Evolutionary conservation across 1,140 invertebrate species (phyloP).

Genomic region (Steinernema feltiae): DNA sequence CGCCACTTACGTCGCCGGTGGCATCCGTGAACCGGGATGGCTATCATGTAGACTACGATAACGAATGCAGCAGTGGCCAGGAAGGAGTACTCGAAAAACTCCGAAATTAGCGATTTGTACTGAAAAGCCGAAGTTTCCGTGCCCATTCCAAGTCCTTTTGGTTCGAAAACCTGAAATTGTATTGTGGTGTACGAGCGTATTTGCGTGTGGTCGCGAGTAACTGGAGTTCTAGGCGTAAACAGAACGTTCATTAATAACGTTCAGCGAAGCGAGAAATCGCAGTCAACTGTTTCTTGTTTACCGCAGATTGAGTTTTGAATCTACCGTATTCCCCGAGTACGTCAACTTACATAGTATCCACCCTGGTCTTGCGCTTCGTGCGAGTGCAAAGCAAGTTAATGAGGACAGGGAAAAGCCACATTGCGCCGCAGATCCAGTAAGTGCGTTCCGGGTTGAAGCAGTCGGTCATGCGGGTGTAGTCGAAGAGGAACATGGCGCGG

Average conservation of each 20-base stretch:
- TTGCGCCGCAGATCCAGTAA: neutral
- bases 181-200: neutral
- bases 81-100: neutral
- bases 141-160: neutral
- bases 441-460: neutral
- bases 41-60: neutral
- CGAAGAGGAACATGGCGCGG: neutral
- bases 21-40: neutral
- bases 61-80: neutral
- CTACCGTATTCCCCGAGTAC: neutral
- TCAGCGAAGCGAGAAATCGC: neutral
- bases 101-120: neutral
- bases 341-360: neutral
- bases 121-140: neutral
- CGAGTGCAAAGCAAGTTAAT: neutral
- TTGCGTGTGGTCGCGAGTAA: neutral
- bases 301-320: neutral
- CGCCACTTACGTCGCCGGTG: neutral
- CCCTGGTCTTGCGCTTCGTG: neutral
- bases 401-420: neutral
- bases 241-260: neutral
- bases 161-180: neutral
- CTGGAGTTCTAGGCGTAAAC: neutral
- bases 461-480: neutral
- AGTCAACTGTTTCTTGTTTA: neutral